A percentile compares a stretch with the other conserved stretches of the same genome.
Conservation (phyloP, 2,888 invertebrate genomes). For the Diplolepis rosae region DNA sequence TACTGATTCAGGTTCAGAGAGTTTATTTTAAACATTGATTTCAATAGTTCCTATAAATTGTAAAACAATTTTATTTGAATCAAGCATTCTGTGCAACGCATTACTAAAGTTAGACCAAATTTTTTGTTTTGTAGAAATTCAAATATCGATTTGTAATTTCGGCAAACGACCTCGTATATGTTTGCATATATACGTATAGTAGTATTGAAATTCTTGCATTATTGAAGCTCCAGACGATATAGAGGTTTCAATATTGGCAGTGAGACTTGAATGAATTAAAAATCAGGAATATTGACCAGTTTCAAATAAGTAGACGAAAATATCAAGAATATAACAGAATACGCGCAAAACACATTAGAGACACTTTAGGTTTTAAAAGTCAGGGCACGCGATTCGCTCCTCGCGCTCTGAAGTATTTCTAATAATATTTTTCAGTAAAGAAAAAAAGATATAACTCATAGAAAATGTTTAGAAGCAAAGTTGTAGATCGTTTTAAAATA, state of each 20-base stretch:
- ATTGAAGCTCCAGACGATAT: not conserved
- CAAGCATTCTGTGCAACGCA: not conserved
- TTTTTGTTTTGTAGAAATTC: not conserved
- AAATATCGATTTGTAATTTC: not conserved
- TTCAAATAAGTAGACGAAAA: too few species aligned
- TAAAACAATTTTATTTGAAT: not conserved
- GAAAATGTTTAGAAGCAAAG: too few species aligned
- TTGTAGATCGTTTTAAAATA: too few species aligned
- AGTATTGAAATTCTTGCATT: not conserved
- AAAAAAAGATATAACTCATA: too few species aligned
- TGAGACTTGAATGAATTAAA: not conserved
- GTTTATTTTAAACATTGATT: too few species aligned
- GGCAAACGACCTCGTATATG: not conserved
- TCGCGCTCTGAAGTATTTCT: too few species aligned
- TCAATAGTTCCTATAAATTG: not conserved
- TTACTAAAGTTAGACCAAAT: slow-evolving; percentile 1
- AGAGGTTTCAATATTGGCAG: not conserved
- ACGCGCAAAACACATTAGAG: too few species aligned
- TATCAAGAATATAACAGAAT: too few species aligned
- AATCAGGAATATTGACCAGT: not conserved
- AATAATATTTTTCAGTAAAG: too few species aligned
- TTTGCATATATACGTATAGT: not conserved
- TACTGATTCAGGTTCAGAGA: too few species aligned
- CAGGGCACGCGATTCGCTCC: too few species aligned
- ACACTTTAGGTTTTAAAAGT: too few species aligned